A percentile compares a stretch with the other conserved stretches of the same genome.
Evolutionary conservation across 2,797 vertebrate genomes (phyloP).

Genomic region (Hylomyscus alleni): DNA sequence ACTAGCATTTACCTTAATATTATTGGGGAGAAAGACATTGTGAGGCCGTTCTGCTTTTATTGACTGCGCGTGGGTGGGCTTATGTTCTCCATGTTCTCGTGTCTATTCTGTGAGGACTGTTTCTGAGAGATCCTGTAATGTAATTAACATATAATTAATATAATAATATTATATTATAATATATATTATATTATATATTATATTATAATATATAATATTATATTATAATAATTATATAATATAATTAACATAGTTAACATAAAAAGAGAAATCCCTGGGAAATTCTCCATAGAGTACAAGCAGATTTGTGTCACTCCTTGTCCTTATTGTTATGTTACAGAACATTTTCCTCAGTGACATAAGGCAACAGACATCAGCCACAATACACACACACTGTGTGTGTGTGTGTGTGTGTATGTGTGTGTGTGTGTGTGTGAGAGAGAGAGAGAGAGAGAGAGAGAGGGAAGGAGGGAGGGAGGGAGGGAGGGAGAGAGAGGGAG

Average conservation of each 20-base stretch:
- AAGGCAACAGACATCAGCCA: background rate
- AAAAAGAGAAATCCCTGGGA: background rate
- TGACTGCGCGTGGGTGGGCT: background rate
- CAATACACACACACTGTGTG: too few relatives aligned
- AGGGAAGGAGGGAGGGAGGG: too few relatives aligned
- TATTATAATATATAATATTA: too few relatives aligned
- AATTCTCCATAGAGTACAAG: slow-evolving; percentile 26
- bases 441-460: too few relatives aligned
- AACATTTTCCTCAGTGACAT: background rate
- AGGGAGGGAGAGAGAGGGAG: too few relatives aligned
- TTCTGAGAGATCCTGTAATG: background rate
- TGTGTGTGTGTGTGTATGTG: too few relatives aligned
- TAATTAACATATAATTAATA: too few relatives aligned
- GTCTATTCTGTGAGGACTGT: background rate
- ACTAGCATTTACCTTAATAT: background rate
- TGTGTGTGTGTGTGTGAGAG: too few relatives aligned
- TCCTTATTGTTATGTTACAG: fast-evolving
- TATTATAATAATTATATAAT: too few relatives aligned
- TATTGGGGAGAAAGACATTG: background rate
- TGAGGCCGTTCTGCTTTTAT: background rate
- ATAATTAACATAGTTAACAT: background rate
- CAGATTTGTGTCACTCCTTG: background rate
- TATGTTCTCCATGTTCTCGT: background rate
- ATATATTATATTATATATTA: too few relatives aligned
- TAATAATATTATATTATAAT: too few relatives aligned